These are phyloP conservation scores for Anguilla megastoma DNA, from an alignment of 2,797 vertebrate species.

Conservation along the genomic window DNA sequence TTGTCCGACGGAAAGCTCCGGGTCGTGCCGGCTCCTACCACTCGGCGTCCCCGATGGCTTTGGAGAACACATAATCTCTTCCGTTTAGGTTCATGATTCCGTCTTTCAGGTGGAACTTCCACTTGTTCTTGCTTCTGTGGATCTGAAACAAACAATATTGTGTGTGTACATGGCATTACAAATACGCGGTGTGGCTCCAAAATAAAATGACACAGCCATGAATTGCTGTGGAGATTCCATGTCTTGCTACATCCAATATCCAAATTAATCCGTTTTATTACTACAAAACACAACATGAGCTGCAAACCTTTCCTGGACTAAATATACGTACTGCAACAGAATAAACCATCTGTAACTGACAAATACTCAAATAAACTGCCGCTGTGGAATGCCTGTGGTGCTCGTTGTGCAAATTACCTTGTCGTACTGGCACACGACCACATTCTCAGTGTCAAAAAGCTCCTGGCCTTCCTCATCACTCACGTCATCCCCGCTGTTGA, in stretches of 20 bases:
- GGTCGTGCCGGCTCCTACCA: conserved; percentile 81
- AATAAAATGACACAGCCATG: not conserved
- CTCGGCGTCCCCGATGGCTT: conserved; percentile 98
- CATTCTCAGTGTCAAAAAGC: conserved; percentile 97
- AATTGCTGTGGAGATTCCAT: not conserved
- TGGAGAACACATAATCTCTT: conserved; percentile 98
- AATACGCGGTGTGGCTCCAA: not conserved
- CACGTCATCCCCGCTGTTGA: conserved; percentile 96
- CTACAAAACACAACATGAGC: too few relatives aligned
- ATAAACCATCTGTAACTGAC: not conserved
- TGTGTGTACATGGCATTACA: conserved; percentile 41
- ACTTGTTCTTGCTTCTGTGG: conserved; percentile 99
- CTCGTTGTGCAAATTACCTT: conserved; percentile 77
- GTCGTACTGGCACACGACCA: conserved; percentile 98
- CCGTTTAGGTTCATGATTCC: conserved; percentile 99
- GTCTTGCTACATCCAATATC: not conserved
- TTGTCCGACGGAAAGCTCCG: conserved; percentile 60
- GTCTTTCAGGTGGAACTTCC: conserved; percentile 99
- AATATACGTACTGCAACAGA: not conserved
- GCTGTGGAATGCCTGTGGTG: not conserved
- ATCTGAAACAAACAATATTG: conserved; percentile 76
- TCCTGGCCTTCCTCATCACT: conserved; percentile 97
- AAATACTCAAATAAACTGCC: not conserved
- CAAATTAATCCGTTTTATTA: not conserved
- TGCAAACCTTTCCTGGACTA: not conserved